These are phyloP conservation scores for Microcebus ravelobensis DNA, from an alignment of 2,113 vertebrate genomes.

Conservation along the genomic window DNA sequence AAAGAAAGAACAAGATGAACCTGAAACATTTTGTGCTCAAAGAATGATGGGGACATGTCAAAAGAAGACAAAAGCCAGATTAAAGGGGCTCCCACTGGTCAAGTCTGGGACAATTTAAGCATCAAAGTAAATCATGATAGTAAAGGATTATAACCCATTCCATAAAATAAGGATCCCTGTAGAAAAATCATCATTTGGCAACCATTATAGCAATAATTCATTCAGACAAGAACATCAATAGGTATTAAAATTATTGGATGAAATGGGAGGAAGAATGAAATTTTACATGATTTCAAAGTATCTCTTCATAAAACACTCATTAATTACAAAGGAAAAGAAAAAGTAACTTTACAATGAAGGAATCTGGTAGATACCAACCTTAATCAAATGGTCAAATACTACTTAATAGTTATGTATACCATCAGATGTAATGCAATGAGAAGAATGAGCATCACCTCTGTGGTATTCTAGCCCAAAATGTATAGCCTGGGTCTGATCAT, in stretches of 20 bases:
- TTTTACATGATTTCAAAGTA: slow-evolving; percentile 28
- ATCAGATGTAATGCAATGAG: background rate
- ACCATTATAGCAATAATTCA: background rate
- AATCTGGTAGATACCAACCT: background rate
- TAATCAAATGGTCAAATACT: background rate
- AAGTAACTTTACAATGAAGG: background rate
- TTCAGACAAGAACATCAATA: slow-evolving; percentile 7
- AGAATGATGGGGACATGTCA: background rate
- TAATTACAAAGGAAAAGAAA: slow-evolving; percentile 6
- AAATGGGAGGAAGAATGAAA: slow-evolving; percentile 1
- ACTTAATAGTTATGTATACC: background rate
- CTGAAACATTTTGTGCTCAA: background rate
- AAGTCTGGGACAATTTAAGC: background rate
- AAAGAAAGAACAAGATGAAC: slow-evolving; percentile 37
- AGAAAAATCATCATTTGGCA: slow-evolving; percentile 20
- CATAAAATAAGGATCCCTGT: background rate
- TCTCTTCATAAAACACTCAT: slow-evolving; percentile 22
- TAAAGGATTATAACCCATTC: slow-evolving; percentile 30
- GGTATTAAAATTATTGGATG: slow-evolving; percentile 8
- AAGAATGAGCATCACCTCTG: background rate
- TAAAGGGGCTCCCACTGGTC: background rate
- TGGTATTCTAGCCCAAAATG: slow-evolving; percentile 30
- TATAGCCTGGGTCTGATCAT: background rate
- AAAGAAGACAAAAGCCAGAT: slow-evolving; percentile 30
- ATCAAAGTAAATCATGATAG: slow-evolving; percentile 19